Percentiles rank a stretch among this genome's conserved stretches.
phyloP scores from a whole-genome alignment of 2,113 vertebrate species.

The Climacteris rufus region DNA sequence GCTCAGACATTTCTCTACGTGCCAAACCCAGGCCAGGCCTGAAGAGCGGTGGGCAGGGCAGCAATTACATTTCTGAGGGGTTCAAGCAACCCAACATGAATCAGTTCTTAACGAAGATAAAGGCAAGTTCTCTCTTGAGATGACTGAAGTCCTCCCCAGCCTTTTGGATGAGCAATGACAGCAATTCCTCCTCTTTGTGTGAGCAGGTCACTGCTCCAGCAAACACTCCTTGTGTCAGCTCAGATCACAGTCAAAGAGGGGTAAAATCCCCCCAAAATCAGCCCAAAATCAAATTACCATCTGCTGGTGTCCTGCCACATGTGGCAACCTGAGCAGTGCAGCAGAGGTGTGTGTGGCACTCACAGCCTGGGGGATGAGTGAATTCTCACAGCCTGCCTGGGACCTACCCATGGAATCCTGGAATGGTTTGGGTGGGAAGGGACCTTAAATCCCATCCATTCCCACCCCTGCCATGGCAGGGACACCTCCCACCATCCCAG shows the following conservation, averaged over 20 bases:
- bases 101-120: neutral
- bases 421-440: neutral
- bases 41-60: neutral
- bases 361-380: too few relatives aligned
- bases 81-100: neutral
- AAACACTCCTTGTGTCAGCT: fast-evolving
- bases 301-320: neutral
- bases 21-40: neutral
- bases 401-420: neutral
- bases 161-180: neutral
- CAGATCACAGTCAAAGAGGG: neutral
- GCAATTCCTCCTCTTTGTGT: neutral
- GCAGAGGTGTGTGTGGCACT: neutral
- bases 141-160: neutral
- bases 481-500: neutral
- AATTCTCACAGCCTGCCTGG: neutral
- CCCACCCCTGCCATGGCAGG: neutral
- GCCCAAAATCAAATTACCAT: neutral
- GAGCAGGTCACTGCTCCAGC: neutral
- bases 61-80: neutral
- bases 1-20: fast-evolving
- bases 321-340: neutral
- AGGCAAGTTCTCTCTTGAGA: neutral
- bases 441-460: neutral
- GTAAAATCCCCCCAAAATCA: neutral